A percentile compares a stretch with the other conserved stretches of the same genome.
These are phyloP conservation scores for Corynorhinus townsendii DNA, from an alignment of 2,113 vertebrate genomes.

Conservation along the genomic window DNA sequence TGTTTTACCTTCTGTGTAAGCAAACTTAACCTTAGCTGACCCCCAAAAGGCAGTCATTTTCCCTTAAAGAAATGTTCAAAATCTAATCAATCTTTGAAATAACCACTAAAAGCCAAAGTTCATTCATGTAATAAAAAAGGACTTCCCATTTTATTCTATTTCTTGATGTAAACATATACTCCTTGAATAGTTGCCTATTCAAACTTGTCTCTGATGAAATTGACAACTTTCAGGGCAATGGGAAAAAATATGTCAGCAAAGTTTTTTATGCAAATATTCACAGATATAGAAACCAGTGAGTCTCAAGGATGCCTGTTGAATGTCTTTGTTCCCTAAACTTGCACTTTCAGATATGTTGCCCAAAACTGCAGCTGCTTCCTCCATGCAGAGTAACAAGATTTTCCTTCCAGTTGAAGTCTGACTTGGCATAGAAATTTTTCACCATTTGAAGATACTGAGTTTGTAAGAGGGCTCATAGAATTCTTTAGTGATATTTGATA, in stretches of 20 bases:
- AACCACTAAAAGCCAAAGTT: background rate
- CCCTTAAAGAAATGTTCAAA: background rate
- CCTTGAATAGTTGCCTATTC: background rate
- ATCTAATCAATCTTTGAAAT: background rate
- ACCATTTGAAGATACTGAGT: conserved; percentile 33
- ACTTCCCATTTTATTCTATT: background rate
- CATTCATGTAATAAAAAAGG: background rate
- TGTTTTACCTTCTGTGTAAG: background rate
- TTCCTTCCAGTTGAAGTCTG: conserved; percentile 35
- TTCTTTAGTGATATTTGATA: conserved; percentile 10
- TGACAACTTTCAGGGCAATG: background rate
- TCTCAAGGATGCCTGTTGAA: conserved; percentile 34
- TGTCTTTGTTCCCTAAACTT: conserved; percentile 45
- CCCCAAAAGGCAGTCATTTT: background rate
- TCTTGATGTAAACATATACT: background rate
- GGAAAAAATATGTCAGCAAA: background rate
- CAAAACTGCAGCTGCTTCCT: conserved; percentile 51
- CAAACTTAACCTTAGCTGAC: background rate
- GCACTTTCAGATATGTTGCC: conserved; percentile 35
- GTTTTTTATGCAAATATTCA: conserved; percentile 10
- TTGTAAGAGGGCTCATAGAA: conserved; percentile 17
- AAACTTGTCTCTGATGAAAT: background rate
- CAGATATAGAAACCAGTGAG: conserved; percentile 45
- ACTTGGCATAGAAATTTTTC: conserved; percentile 33
- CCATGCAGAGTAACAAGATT: conserved; percentile 37